Conservation (phyloP, 2,888 invertebrate genomes). For the Pristionchus japonicus region DNA sequence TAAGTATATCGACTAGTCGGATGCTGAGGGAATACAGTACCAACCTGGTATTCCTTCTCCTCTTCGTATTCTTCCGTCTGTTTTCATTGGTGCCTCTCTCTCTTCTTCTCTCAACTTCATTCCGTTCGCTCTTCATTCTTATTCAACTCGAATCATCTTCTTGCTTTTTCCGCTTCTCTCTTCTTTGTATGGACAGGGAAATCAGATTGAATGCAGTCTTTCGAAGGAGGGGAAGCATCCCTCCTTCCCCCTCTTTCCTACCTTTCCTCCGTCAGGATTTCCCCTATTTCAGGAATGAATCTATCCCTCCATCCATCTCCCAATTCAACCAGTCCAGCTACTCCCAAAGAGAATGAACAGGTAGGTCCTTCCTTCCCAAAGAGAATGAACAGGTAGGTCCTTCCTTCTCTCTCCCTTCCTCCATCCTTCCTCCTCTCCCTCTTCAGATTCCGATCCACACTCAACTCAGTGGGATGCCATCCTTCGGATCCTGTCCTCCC, state of each 20-base stretch:
- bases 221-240: not conserved
- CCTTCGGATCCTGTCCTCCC: not conserved
- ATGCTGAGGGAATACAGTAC: not conserved
- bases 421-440: not conserved
- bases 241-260: not conserved
- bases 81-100: not conserved
- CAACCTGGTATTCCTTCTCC: not conserved
- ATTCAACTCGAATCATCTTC: slow-evolving; percentile 25
- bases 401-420: not conserved
- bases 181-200: slow-evolving; percentile 24
- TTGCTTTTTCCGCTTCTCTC: slow-evolving; percentile 22
- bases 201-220: slow-evolving; percentile 7
- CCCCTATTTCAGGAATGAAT: slow-evolving; percentile 40
- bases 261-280: not conserved
- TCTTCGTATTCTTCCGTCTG: slow-evolving; percentile 5
- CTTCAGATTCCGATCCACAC: slow-evolving; percentile 3
- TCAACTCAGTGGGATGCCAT: not conserved
- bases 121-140: slow-evolving; percentile 33
- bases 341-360: too few species aligned
- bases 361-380: too few species aligned
- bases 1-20: not conserved
- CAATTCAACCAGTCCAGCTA: not conserved
- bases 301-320: slow-evolving; percentile 16
- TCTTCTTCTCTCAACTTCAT: not conserved
- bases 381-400: slow-evolving; percentile 37